phyloP scores from a whole-genome alignment of 2,113 vertebrate genomes.

The Rhinoptilus africanus region DNA sequence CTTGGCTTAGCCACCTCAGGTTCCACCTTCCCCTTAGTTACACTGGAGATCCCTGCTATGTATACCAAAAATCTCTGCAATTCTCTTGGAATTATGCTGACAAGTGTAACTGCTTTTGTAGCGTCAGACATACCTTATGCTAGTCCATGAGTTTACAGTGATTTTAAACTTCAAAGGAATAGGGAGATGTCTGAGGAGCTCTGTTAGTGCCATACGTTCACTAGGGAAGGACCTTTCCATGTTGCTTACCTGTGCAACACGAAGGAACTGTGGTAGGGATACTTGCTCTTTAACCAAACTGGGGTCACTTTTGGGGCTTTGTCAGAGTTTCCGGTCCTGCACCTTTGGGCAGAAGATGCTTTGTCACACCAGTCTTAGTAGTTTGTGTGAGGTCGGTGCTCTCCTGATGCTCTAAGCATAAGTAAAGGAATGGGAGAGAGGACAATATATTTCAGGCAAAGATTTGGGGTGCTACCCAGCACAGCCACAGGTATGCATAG shows the following conservation, averaged over 20 bases:
- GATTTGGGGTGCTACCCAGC: not conserved
- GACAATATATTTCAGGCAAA: fast-evolving
- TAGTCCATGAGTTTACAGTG: not conserved
- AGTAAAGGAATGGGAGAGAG: not conserved
- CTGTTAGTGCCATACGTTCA: not conserved
- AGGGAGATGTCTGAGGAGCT: not conserved
- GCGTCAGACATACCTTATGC: slow-evolving; percentile 9
- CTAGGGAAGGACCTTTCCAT: not conserved
- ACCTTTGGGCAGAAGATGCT: not conserved
- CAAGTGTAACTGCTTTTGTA: not conserved
- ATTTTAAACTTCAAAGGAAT: not conserved
- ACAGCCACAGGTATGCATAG: not conserved
- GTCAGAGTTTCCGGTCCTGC: not conserved
- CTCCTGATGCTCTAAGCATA: not conserved
- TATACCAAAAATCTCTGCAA: not conserved
- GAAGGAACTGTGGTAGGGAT: not conserved
- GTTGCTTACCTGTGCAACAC: not conserved
- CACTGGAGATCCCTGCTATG: not conserved
- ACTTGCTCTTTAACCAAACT: not conserved
- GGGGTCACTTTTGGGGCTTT: not conserved
- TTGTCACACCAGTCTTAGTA: not conserved
- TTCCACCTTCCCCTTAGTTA: not conserved
- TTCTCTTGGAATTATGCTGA: slow-evolving; percentile 1
- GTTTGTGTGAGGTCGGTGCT: not conserved
- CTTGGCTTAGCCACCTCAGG: not conserved